Conservation (phyloP, 2,797 vertebrate genomes). For the Catostomus latipinnis region DNA sequence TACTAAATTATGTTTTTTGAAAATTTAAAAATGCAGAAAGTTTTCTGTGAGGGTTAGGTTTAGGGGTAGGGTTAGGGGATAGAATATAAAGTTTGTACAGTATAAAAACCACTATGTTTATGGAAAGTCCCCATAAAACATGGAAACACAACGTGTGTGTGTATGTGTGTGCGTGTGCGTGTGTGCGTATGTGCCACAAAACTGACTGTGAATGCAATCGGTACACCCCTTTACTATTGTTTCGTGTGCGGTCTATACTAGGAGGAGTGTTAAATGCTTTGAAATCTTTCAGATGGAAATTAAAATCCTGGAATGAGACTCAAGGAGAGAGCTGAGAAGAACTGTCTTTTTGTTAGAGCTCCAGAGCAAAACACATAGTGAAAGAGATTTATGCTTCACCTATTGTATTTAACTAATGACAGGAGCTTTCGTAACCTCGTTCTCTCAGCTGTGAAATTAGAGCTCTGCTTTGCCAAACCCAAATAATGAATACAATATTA, state of each 20-base stretch:
- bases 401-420: constrained; percentile 52
- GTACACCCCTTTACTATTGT: neutral
- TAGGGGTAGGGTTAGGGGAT: no score
- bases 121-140: no score
- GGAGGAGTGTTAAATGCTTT: neutral
- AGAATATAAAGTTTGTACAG: no score
- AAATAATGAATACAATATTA: constrained; percentile 37
- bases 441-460: constrained; percentile 50
- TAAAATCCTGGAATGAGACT: neutral
- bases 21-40: no score
- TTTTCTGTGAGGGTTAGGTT: no score
- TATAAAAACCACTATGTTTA: no score
- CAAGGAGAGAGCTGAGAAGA: neutral
- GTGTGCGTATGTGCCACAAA: no score
- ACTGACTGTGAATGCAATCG: neutral
- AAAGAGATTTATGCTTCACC: constrained; percentile 33
- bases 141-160: no score
- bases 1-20: no score
- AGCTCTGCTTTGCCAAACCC: constrained; percentile 42
- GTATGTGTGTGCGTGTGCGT: no score
- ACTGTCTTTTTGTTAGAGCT: constrained; percentile 12
- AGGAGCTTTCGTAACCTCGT: constrained; percentile 27
- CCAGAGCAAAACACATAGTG: constrained; percentile 5
- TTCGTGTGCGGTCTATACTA: neutral
- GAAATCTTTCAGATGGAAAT: neutral